These are phyloP conservation scores for Sericinus montela DNA, from an alignment of 2,888 invertebrate genomes.

Conservation along the genomic window DNA sequence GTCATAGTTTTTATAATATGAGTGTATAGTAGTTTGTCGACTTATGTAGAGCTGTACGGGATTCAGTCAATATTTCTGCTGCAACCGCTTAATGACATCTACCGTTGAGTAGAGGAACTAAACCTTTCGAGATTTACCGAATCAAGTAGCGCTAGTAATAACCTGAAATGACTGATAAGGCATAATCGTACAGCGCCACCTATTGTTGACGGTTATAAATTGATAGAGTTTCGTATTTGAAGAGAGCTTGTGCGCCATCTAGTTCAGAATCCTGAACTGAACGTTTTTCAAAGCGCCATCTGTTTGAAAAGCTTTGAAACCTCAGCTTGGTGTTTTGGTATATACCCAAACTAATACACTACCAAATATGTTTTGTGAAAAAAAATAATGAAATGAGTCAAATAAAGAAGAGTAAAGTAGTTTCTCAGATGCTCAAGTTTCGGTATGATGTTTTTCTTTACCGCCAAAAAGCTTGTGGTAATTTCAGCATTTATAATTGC, in stretches of 20 bases:
- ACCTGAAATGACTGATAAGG: neutral
- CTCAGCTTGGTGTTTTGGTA: no score
- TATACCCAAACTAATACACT: no score
- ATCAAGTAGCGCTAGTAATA: neutral
- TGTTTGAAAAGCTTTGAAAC: no score
- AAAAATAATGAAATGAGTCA: no score
- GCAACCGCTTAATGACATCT: constrained; percentile 6
- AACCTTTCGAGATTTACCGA: neutral
- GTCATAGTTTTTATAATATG: neutral
- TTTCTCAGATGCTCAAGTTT: no score
- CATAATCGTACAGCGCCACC: neutral
- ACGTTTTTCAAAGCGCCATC: neutral
- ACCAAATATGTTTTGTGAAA: no score
- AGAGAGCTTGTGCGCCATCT: neutral
- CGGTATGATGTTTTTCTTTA: no score
- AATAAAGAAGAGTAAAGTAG: no score
- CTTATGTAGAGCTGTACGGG: neutral
- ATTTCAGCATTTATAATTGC: no score
- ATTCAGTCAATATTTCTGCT: constrained; percentile 5
- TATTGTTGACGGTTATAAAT: neutral
- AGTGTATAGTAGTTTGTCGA: neutral
- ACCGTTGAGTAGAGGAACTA: neutral
- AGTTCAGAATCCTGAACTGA: neutral
- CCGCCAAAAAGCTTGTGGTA: no score
- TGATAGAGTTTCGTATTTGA: neutral